Base-by-base conservation (phyloP, 2,888 invertebrate genomes). In the Podotricha telesiphe region DNA sequence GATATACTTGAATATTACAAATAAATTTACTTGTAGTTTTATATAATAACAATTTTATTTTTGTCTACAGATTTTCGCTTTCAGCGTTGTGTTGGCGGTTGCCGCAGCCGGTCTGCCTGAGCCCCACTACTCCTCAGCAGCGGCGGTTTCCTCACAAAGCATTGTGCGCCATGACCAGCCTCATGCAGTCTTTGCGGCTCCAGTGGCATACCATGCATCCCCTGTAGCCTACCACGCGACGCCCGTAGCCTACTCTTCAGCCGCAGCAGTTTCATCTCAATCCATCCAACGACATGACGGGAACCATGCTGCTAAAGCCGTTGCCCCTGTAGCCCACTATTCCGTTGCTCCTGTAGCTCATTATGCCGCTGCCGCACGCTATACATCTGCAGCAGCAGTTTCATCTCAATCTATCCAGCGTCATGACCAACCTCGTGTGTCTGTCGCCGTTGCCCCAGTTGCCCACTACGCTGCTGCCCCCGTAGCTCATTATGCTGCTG, bases 31-130 rank as follows among this genome's bases (percentile, higher is more conserved):
- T n/a, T 51, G 22, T 51, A 28, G 7, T 51, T 15, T 28, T 22
- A 22, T 20, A 34, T 20, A 58, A 47, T 7, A 40, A 42, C 20
- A 17, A 42, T 42, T 61, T 28, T 45, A 2, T 17, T 47, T 50
- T 42, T 48, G 15, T 11, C 64, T 67, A 8, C 22, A 48, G 65
- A 58, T 65, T 47, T 17, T 65, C 47, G 78, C 83, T 65, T 55
- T 93, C 76, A 82, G 87, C 80, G 87, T 89, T 66, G 78, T 92
- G 69, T 74, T 93, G 78, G 89, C 89, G 62, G 85, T 93, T 56
- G 86, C 92, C 34, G 73, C 83, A 55, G 90, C 89, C n/a, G 88
- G 88, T 56, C 74, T 91, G 70, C 82, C 88, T 2, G 79, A 77
- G 66, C 75, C 93, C 17, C 79, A 82, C 51, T 91, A 92, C 78